Percentiles rank a stretch among this genome's conserved stretches.
Conservation (phyloP, 2,888 invertebrate genomes). For the Helobdella robusta region DNA sequence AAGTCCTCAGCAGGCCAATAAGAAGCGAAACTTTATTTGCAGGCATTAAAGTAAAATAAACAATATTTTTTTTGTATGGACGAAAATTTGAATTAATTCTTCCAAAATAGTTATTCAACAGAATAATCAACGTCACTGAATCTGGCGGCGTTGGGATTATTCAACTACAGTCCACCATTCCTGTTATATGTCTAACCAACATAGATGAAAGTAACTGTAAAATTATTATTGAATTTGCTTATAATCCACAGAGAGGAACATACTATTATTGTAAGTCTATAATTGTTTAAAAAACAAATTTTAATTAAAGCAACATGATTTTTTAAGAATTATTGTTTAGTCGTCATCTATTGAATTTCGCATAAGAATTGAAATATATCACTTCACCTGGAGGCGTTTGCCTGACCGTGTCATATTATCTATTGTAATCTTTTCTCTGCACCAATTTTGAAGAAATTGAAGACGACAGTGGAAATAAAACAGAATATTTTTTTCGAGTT, state of each 20-base stretch:
- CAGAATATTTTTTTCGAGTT: too few relatives aligned
- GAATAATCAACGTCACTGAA: conserved; percentile 30
- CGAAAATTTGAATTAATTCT: too few relatives aligned
- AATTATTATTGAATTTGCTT: conserved; percentile 32
- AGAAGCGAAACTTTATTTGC: conserved; percentile 32
- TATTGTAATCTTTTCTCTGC: too few relatives aligned
- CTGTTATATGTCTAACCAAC: conserved; percentile 32
- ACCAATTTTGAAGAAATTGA: too few relatives aligned
- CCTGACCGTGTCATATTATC: too few relatives aligned
- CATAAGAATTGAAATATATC: too few relatives aligned
- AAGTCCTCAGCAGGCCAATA: conserved; percentile 30
- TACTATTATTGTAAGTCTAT: neutral
- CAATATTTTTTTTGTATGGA: neutral
- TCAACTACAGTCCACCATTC: conserved; percentile 31
- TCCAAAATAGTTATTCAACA: conserved; percentile 20
- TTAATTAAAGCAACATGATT: neutral
- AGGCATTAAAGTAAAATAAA: conserved; percentile 31
- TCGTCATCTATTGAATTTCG: too few relatives aligned
- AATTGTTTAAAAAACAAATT: neutral
- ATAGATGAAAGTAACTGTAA: conserved; percentile 30
- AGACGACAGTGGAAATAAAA: too few relatives aligned
- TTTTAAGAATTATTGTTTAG: neutral
- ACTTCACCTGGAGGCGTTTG: too few relatives aligned
- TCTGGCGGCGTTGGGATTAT: conserved; percentile 27
- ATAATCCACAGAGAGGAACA: conserved; percentile 14